Base-by-base conservation (phyloP, 2,797 vertebrate species). In the Arctocebus calabarensis region DNA sequence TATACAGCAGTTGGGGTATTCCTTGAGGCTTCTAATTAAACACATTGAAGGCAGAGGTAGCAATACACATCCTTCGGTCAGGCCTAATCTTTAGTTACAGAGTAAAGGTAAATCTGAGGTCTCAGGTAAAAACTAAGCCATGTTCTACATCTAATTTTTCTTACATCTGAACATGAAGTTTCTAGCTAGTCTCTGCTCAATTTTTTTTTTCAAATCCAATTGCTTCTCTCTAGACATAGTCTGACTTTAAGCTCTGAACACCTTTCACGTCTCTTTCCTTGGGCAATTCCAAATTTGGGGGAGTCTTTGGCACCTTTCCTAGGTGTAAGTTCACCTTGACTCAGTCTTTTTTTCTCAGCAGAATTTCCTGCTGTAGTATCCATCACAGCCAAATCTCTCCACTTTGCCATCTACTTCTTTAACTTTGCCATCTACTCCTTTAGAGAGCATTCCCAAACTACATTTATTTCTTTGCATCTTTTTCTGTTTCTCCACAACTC, bases 131-230 rank as follows among this genome's bases (percentile, higher is more conserved):
- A 34, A 27, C 32, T 43, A 11, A 62, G 13, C 10, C 32, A 52
- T 14, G 23, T 29, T 84, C 34, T 81, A 55, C 0, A n/a, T 17
- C 2, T 29, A 40, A 9, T 14, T 77, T 81, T 57, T 91, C 48
- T 62, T 75, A 48, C 2, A 45, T 77, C n/a, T 48, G 45, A 89
- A 74, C 14, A 59, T 3, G 10, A 87, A 71, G 5, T 37, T 34
- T 81, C 73, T 91, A 66, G 37, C 22, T 71, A 59, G 17, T 29
- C 10, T 23, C 71, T 90, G 25, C 45, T 94, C 93, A 32, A 5
- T 71, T 59, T 81, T 84, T 84, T 71, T 64, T 95, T 92, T 20
- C 70, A 71, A 43, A 78, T 92, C 48, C 57, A 52, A 1, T 90
- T 11, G 79, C 40, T 27, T 84, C 37, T 84, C 48, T 88, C 43